phyloP scores from a whole-genome alignment of 2,113 vertebrate genomes.

The Lycaon pictus region DNA sequence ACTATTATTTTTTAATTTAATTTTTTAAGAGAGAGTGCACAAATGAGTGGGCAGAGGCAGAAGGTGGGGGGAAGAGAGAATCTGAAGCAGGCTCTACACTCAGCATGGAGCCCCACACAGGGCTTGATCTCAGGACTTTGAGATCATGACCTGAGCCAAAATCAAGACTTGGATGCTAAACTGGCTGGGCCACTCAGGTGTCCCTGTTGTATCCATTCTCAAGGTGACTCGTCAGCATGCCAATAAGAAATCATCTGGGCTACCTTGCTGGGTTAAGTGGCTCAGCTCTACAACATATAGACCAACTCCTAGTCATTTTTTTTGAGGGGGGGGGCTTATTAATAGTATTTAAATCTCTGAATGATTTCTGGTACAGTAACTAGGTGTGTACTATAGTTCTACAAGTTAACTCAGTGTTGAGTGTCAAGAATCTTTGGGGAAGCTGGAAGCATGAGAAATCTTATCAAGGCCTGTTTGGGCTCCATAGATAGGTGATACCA shows the following conservation, averaged over 20 bases:
- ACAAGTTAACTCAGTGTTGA: not conserved
- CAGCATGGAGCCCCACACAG: not conserved
- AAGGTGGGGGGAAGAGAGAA: not conserved
- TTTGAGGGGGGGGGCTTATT: not conserved
- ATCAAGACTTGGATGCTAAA: not conserved
- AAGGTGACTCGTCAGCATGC: not conserved
- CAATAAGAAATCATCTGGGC: not conserved
- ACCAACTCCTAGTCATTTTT: not conserved
- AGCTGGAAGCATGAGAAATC: not conserved
- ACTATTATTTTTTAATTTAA: not conserved
- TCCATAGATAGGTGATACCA: not conserved
- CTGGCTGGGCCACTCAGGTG: not conserved
- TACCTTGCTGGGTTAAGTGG: not conserved
- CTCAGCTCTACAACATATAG: not conserved
- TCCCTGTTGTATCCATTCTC: not conserved
- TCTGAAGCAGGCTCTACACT: not conserved
- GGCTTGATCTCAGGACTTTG: not conserved
- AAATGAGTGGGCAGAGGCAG: not conserved
- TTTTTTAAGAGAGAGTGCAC: not conserved
- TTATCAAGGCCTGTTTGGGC: not conserved
- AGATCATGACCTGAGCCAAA: not conserved
- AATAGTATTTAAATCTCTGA: not conserved
- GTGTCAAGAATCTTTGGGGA: not conserved
- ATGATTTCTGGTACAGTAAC: not conserved
- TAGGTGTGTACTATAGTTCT: not conserved